Conservation (phyloP, 2,113 vertebrate species). For the Heterocephalus glaber region DNA sequence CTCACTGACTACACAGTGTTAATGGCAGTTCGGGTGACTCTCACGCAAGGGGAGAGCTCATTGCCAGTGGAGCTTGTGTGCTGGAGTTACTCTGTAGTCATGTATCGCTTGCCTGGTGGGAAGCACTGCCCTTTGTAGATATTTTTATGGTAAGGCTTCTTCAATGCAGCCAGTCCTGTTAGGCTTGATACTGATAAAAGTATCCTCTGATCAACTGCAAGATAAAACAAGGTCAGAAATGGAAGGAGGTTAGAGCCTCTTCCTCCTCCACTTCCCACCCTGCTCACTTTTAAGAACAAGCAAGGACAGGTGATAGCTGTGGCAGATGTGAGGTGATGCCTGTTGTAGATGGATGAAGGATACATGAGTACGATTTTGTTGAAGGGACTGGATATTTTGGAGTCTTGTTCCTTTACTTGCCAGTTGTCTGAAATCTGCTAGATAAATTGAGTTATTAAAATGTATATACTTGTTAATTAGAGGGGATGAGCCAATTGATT, state of each 20-base stretch:
- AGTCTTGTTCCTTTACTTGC: not conserved
- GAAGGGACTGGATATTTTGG: not conserved
- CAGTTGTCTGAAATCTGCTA: slow-evolving; percentile 5
- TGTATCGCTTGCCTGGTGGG: not conserved
- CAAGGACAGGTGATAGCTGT: not conserved
- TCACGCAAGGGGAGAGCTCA: not conserved
- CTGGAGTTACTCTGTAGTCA: accelerated
- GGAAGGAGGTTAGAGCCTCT: not conserved
- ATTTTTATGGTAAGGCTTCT: not conserved
- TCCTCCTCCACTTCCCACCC: not conserved
- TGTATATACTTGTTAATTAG: not conserved
- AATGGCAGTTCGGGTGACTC: not conserved
- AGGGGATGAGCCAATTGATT: not conserved
- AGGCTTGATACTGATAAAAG: not conserved
- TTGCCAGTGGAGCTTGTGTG: not conserved
- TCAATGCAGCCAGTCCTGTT: slow-evolving; percentile 10
- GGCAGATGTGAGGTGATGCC: not conserved
- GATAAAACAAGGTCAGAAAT: not conserved
- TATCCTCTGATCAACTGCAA: not conserved
- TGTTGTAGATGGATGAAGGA: slow-evolving; percentile 20
- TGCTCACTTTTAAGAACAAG: not conserved
- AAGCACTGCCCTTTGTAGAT: not conserved
- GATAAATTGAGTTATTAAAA: not conserved
- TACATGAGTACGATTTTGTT: slow-evolving; percentile 2
- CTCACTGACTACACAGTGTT: not conserved